phyloP scores from a whole-genome alignment of 2,888 invertebrate genomes.

The Nomada flava region DNA sequence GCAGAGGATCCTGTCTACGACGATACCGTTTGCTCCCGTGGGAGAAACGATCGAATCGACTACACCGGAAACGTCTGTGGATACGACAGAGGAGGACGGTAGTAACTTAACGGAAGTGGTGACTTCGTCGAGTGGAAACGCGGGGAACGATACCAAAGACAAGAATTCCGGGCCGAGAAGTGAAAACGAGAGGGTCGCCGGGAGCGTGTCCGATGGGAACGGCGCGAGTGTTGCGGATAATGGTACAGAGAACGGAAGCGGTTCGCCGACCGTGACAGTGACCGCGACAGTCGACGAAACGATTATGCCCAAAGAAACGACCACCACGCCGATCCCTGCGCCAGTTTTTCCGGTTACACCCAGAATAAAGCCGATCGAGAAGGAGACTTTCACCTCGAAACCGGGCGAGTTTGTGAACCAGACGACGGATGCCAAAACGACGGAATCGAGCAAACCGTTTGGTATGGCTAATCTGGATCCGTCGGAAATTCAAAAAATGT shows the following conservation, averaged over 20 bases:
- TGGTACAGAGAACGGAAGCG: slow-evolving; percentile 34
- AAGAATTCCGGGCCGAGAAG: slow-evolving; percentile 7
- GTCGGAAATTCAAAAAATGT: slow-evolving; percentile 81
- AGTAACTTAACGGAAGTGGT: slow-evolving; percentile 18
- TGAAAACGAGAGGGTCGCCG: slow-evolving; percentile 39
- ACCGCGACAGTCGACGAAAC: slow-evolving; percentile 56
- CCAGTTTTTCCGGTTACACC: slow-evolving; percentile 77
- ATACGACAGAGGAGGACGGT: slow-evolving; percentile 28
- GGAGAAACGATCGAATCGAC: slow-evolving; percentile 11
- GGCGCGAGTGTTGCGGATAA: slow-evolving; percentile 11
- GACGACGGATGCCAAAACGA: slow-evolving; percentile 41
- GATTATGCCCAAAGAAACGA: slow-evolving; percentile 43
- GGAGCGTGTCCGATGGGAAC: slow-evolving; percentile 10
- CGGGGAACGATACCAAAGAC: slow-evolving; percentile 48
- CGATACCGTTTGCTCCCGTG: neutral
- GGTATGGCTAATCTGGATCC: slow-evolving; percentile 76
- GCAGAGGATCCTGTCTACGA: neutral
- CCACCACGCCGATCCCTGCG: slow-evolving; percentile 45
- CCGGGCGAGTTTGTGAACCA: slow-evolving; percentile 44
- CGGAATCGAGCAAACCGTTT: slow-evolving; percentile 63
- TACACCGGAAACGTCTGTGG: neutral
- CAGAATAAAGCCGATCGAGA: slow-evolving; percentile 58
- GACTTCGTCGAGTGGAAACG: neutral
- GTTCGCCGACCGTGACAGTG: slow-evolving; percentile 59
- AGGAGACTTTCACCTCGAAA: slow-evolving; percentile 59